Evolutionary conservation across 1,140 invertebrate genomes (phyloP).

Genomic region (Zaprionus vittiger): DNA sequence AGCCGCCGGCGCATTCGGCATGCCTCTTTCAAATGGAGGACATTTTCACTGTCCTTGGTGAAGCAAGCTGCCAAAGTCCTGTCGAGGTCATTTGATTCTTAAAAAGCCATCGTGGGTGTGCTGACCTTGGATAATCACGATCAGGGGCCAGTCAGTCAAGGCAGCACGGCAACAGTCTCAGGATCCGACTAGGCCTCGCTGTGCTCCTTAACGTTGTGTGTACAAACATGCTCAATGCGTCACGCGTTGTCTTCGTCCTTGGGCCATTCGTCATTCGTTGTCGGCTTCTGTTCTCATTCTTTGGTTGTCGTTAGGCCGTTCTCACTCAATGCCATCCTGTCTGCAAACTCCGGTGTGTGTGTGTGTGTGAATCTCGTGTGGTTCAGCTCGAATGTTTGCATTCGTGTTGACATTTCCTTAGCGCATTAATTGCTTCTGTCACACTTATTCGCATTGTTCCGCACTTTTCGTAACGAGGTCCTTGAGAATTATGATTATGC

Average conservation of each 20-base stretch:
- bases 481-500: constrained; percentile 61
- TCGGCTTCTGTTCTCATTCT: constrained; percentile 70
- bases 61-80: constrained; percentile 36
- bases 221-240: constrained; percentile 77
- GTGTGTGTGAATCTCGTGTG: constrained; percentile 10
- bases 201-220: constrained; percentile 69
- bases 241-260: constrained; percentile 74
- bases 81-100: constrained; percentile 51
- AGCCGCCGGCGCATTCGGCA: constrained; percentile 32
- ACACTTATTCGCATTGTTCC: constrained; percentile 79
- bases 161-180: constrained; percentile 24
- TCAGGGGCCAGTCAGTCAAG: constrained; percentile 62
- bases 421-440: constrained; percentile 77
- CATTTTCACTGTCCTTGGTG: constrained; percentile 61
- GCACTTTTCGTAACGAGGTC: constrained; percentile 63
- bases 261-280: constrained; percentile 26
- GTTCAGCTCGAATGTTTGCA: neutral
- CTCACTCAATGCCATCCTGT: constrained; percentile 60
- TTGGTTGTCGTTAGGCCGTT: constrained; percentile 50
- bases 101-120: constrained; percentile 47
- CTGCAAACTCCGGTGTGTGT: constrained; percentile 22
- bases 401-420: constrained; percentile 71
- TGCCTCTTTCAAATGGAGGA: constrained; percentile 42
- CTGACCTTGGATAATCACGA: constrained; percentile 58
- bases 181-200: constrained; percentile 23